Conservation (phyloP, 2,888 invertebrate species). For the Oscheius sp. region DNA sequence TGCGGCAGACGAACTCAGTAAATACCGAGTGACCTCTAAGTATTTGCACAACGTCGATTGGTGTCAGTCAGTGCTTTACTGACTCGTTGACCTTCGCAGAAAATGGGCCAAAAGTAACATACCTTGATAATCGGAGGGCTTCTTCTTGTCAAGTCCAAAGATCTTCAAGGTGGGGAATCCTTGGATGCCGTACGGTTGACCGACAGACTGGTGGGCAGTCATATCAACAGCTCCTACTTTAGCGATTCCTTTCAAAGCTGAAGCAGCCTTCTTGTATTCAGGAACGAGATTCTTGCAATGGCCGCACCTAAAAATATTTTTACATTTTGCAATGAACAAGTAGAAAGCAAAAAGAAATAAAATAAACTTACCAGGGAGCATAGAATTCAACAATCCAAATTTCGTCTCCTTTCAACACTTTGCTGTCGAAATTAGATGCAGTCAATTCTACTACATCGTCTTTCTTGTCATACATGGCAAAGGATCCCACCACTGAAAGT, state of each 20-base stretch:
- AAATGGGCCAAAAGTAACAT: slow-evolving; percentile 7
- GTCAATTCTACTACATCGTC: slow-evolving; percentile 84
- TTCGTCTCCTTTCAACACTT: slow-evolving; percentile 85
- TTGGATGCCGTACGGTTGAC: slow-evolving; percentile 84
- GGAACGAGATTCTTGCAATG: slow-evolving; percentile 87
- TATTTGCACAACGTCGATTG: slow-evolving; percentile 22
- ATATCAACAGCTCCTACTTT: slow-evolving; percentile 92
- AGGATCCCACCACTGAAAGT: slow-evolving; percentile 40
- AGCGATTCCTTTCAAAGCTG: slow-evolving; percentile 89
- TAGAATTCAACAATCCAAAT: slow-evolving; percentile 96
- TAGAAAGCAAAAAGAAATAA: not conserved
- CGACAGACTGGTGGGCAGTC: slow-evolving; percentile 86
- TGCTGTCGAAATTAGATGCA: slow-evolving; percentile 86
- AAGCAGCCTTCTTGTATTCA: slow-evolving; percentile 92
- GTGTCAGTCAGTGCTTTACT: slow-evolving; percentile 9
- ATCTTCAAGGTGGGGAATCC: slow-evolving; percentile 97
- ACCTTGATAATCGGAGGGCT: slow-evolving; percentile 84
- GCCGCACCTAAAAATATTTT: slow-evolving; percentile 75
- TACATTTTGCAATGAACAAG: not conserved
- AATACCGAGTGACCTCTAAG: slow-evolving; percentile 24
- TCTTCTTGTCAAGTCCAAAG: slow-evolving; percentile 86
- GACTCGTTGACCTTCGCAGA: not conserved
- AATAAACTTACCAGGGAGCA: slow-evolving; percentile 89
- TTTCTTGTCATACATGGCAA: slow-evolving; percentile 65
- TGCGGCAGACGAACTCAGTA: not conserved